These are phyloP conservation scores for Sciaenops ocellatus DNA, from an alignment of 2,797 vertebrate species.

Conservation along the genomic window DNA sequence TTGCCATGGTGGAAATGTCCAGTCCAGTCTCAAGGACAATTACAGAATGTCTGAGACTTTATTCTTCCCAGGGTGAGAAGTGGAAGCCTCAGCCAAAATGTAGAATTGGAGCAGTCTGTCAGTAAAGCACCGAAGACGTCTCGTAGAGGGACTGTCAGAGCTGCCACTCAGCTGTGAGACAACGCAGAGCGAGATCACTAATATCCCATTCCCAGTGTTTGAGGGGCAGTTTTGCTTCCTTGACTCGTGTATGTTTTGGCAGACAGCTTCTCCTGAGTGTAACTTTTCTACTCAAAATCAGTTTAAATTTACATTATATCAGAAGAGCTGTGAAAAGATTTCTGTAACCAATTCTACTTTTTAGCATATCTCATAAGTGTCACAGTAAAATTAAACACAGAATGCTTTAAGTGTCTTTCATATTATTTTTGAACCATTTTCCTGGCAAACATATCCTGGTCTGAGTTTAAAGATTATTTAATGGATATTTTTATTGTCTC, in stretches of 20 bases:
- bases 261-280: conserved; percentile 44
- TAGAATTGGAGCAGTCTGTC: conserved; percentile 65
- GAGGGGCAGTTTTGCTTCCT: conserved; percentile 42
- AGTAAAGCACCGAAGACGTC: conserved; percentile 43
- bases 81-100: conserved; percentile 63
- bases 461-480: conserved; percentile 24
- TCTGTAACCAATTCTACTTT: conserved; percentile 35
- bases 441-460: conserved; percentile 32
- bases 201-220: conserved; percentile 33
- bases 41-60: conserved; percentile 84
- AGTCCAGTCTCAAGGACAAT: conserved; percentile 82
- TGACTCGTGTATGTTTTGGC: conserved; percentile 56
- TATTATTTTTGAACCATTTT: conserved; percentile 35
- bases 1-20: conserved; percentile 84
- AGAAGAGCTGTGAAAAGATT: conserved; percentile 51
- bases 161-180: conserved; percentile 60
- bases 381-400: conserved; percentile 17
- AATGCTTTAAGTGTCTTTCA: conserved; percentile 19
- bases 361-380: conserved; percentile 19
- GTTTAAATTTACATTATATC: conserved; percentile 49
- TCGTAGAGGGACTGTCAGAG: conserved; percentile 50
- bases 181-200: conserved; percentile 37
- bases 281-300: conserved; percentile 56
- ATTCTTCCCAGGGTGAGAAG: conserved; percentile 82
- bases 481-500: conserved; percentile 30